Conservation (phyloP, 2,113 vertebrate species). For the Petroica traversi region DNA sequence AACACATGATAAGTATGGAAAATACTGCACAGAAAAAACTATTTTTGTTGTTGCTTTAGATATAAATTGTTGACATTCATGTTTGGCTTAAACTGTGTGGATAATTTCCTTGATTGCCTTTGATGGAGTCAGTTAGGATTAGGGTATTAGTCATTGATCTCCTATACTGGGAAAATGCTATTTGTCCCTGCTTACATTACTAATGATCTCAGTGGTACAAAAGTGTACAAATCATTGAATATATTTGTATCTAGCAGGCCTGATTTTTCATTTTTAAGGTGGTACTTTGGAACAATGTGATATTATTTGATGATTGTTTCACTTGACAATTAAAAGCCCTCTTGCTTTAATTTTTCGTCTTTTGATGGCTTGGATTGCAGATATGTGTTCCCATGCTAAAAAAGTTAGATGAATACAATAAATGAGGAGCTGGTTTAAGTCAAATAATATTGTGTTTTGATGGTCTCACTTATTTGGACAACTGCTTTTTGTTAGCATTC, state of each 20-base stretch:
- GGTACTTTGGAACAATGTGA: not conserved
- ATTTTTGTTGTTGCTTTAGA: not conserved
- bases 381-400: not conserved
- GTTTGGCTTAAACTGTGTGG: not conserved
- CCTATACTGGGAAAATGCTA: not conserved
- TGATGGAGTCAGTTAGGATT: not conserved
- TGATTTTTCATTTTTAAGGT: not conserved
- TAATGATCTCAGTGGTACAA: not conserved
- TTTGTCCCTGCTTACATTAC: not conserved
- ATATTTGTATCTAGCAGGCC: not conserved
- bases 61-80: not conserved
- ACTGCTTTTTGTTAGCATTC: not conserved
- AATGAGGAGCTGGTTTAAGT: not conserved
- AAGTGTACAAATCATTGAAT: not conserved
- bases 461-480: not conserved
- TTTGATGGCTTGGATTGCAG: not conserved
- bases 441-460: not conserved
- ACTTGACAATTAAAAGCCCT: not conserved
- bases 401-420: not conserved
- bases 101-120: not conserved
- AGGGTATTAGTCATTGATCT: not conserved
- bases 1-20: not conserved
- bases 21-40: not conserved
- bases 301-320: not conserved
- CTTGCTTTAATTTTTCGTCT: not conserved